Evolutionary conservation across 1,140 invertebrate genomes (phyloP).

Genomic region (Penaeus indicus): DNA sequence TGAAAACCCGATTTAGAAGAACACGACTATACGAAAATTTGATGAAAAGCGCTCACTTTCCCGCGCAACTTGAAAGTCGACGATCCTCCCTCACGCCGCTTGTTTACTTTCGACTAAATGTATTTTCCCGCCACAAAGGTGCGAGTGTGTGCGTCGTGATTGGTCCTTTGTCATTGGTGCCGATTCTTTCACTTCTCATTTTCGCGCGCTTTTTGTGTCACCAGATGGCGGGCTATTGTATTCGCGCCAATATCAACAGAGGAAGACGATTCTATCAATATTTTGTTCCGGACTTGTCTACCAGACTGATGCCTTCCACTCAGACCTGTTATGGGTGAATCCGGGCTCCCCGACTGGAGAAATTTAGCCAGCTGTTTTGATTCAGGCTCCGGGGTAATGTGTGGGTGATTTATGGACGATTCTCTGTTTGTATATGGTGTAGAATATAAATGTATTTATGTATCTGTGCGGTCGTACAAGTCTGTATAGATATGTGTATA

Average conservation of each 20-base stretch:
- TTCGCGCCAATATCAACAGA: conserved; percentile 65
- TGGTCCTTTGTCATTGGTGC: conserved; percentile 64
- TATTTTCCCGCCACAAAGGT: conserved; percentile 66
- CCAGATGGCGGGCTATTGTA: conserved; percentile 64
- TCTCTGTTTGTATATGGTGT: no score
- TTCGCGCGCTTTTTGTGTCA: conserved; percentile 66
- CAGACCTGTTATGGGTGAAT: conserved; percentile 49
- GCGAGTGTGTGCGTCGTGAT: conserved; percentile 64
- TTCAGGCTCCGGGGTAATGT: no score
- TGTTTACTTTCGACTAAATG: conserved; percentile 66
- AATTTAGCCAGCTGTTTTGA: neutral
- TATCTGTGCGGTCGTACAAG: no score
- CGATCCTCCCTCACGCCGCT: conserved; percentile 59
- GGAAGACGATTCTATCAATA: conserved; percentile 65
- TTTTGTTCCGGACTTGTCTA: conserved; percentile 64
- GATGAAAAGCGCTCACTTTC: conserved; percentile 55
- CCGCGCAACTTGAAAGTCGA: conserved; percentile 46
- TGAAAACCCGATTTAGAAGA: no score
- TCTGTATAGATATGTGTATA: no score
- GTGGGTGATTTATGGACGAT: no score
- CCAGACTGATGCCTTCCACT: conserved; percentile 53
- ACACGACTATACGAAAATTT: conserved; percentile 9
- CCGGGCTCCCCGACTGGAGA: conserved; percentile 2
- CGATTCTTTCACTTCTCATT: conserved; percentile 66
- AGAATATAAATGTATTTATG: no score